Evolutionary conservation across 2,888 invertebrate genomes (phyloP).

Genomic region (Lissocephala sabroskyi): DNA sequence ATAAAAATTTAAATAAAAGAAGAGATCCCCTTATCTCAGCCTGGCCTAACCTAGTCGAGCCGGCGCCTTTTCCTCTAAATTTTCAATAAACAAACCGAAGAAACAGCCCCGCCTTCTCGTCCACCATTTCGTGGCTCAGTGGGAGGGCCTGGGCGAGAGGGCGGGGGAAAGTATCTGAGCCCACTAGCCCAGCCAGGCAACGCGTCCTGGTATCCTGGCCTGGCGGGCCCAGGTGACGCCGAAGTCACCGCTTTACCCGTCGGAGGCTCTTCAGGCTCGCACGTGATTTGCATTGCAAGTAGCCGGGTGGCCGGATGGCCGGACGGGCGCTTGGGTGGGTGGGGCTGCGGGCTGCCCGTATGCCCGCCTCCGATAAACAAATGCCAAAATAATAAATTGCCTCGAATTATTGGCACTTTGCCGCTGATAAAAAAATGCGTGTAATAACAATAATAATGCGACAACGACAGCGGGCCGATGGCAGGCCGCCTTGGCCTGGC

Average conservation of each 20-base stretch:
- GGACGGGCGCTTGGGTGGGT: no score
- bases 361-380: slow-evolving; percentile 39
- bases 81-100: slow-evolving; percentile 37
- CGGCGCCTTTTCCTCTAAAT: slow-evolving; percentile 3
- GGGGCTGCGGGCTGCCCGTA: no score
- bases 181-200: no score
- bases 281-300: slow-evolving; percentile 63
- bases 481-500: slow-evolving; percentile 10
- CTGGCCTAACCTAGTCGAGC: slow-evolving; percentile 9
- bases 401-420: slow-evolving; percentile 63
- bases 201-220: no score
- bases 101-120: no score
- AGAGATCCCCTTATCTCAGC: no score
- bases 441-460: slow-evolving; percentile 64
- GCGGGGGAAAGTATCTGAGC: no score
- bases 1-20: slow-evolving; percentile 2
- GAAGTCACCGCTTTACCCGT: no score
- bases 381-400: slow-evolving; percentile 65
- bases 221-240: no score
- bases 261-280: slow-evolving; percentile 38
- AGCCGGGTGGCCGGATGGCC: slow-evolving; percentile 18
- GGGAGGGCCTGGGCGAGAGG: no score
- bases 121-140: no score
- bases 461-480: slow-evolving; percentile 47
- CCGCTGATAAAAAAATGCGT: slow-evolving; percentile 52